Percentiles rank a stretch among this genome's conserved stretches.
Evolutionary conservation across 2,113 vertebrate genomes (phyloP).

Genomic region (Rhagologus leucostigma): DNA sequence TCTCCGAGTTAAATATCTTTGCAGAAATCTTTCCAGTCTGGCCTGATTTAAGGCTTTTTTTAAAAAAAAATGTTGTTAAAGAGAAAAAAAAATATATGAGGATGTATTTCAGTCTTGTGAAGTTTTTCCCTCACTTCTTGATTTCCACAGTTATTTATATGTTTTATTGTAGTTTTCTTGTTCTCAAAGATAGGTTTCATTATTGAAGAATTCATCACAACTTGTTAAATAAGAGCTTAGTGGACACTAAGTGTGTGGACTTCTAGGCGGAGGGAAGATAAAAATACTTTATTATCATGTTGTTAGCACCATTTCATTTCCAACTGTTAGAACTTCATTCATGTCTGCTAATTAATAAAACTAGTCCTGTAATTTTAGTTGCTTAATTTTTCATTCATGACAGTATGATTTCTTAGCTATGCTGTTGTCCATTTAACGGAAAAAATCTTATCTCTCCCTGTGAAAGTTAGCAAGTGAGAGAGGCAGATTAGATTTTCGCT

Average conservation of each 20-base stretch:
- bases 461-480: background rate
- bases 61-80: background rate
- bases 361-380: background rate
- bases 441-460: background rate
- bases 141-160: background rate
- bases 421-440: background rate
- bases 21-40: background rate
- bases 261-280: background rate
- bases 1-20: background rate
- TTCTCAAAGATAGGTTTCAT: background rate
- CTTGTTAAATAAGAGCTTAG: background rate
- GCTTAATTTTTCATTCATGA: background rate
- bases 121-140: background rate
- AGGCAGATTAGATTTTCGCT: background rate
- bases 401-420: background rate
- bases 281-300: background rate
- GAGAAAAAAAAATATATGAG: background rate
- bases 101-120: background rate
- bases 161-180: background rate
- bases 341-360: background rate
- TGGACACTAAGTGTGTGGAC: background rate
- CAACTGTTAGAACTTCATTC: background rate
- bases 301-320: background rate
- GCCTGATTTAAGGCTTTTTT: background rate
- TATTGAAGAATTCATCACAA: background rate